A percentile compares a stretch with the other conserved stretches of the same genome.
These are phyloP conservation scores for Melangyna quadrimaculata DNA, from an alignment of 2,888 invertebrate genomes.

Conservation along the genomic window DNA sequence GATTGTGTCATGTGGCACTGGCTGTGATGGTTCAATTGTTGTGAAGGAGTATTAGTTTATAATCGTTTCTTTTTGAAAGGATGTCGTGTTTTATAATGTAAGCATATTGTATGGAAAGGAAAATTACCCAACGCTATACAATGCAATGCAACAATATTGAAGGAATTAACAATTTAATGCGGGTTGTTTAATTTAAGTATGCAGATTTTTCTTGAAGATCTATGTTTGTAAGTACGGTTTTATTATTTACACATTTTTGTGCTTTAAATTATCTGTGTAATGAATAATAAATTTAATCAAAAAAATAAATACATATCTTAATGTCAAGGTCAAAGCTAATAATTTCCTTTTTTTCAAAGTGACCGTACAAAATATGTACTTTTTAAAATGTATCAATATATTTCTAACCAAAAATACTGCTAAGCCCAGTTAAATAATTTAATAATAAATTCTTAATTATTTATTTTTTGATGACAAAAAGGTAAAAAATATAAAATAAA, in stretches of 20 bases:
- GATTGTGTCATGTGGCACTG: neutral
- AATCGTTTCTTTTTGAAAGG: slow-evolving; percentile 18
- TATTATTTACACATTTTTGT: neutral
- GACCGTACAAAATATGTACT: too few relatives aligned
- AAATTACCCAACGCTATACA: neutral
- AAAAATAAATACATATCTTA: too few relatives aligned
- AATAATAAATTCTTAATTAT: neutral
- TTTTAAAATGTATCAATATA: neutral
- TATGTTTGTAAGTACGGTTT: neutral
- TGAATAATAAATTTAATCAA: too few relatives aligned
- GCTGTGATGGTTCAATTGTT: slow-evolving; percentile 9
- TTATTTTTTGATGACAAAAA: too few relatives aligned
- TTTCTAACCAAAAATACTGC: neutral
- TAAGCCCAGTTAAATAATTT: neutral
- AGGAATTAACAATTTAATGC: neutral
- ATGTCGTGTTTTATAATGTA: slow-evolving; percentile 22
- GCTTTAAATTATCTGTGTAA: neutral
- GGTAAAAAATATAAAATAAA: neutral
- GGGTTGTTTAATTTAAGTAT: neutral
- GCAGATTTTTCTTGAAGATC: neutral
- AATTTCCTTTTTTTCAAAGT: too few relatives aligned
- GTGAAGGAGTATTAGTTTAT: slow-evolving; percentile 9
- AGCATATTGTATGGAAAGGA: neutral
- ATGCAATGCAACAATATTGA: neutral
- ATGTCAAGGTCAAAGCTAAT: too few relatives aligned